Evolutionary conservation across 2,113 vertebrate genomes (phyloP), one percentile per base, ranked within the genome.

Genomic region (Pao palembangensis): DNA sequence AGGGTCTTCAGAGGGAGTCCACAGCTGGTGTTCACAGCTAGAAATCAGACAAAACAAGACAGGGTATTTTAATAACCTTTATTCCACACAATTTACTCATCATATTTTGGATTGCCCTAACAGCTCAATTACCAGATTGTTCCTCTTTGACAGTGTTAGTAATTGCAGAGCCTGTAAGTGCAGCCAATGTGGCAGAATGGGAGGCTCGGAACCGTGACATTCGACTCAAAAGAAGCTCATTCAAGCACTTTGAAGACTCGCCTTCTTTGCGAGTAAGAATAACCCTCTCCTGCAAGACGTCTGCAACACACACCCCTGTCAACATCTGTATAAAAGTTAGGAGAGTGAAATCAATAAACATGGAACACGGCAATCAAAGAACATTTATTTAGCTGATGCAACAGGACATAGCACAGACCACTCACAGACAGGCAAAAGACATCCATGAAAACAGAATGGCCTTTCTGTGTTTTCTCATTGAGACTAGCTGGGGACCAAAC

Each of bases 371-470:
- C n/a, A 5, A 54, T 16, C 25, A 28, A 28, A 28, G n/a, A 42
- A 53, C 0, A 12, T 15, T 0, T 14, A 50, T 28, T 19, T 6
- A 31, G 8, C 0, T 62, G 4, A 51, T 46, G 21, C 7, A 49
- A 12, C 16, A 17, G 23, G 17, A 8, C 5, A 41, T 5, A 1
- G 17, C 8, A 47, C 34, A 0, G 3, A 20, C 8, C 1, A 76
- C 93, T 90, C 89, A 99, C 97, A 77, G 84, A 88, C 55, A 99
- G 88, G 85, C 93, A 92, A 92, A 98, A 99, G 80, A 97, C 83
- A 78, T 99, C 97, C 96, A 99, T 99, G 82, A 98, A 98, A 74
- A 99, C 95, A 28, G 95, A 99, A 80, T 98, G 96, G 64, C 97
- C 97, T 88, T 98, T 98, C 14, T 96, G 95, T 4, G 97, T 98